Evolutionary conservation across 1,140 invertebrate species (phyloP).

Genomic region (Glomeris maerens): DNA sequence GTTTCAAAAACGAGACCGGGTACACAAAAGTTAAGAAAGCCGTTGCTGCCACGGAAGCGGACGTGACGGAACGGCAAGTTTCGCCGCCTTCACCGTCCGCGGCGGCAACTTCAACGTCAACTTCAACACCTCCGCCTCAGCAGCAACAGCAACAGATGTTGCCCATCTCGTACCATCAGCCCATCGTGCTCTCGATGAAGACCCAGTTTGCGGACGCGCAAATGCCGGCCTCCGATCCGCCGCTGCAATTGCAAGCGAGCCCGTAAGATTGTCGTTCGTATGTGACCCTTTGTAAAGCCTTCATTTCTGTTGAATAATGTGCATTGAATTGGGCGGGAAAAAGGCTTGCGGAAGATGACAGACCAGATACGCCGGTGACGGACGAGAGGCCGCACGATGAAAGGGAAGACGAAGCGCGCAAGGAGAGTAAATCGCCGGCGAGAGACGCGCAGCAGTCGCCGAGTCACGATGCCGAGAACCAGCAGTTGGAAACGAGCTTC

Average conservation of each 20-base stretch:
- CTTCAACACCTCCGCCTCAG: neutral
- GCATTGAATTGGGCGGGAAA: too few relatives aligned
- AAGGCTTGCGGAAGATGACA: constrained; percentile 3
- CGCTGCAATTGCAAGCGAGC: constrained; percentile 12
- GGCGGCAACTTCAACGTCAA: constrained; percentile 1
- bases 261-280: too few relatives aligned
- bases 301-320: too few relatives aligned
- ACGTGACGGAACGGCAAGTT: constrained; percentile 7
- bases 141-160: constrained; percentile 6
- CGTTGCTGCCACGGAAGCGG: constrained; percentile 8
- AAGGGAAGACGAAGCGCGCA: neutral
- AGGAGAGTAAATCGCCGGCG: too few relatives aligned
- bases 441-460: too few relatives aligned
- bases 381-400: constrained; percentile 15
- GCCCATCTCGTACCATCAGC: too few relatives aligned
- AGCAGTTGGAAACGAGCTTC: neutral
- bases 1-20: constrained; percentile 79
- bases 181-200: too few relatives aligned
- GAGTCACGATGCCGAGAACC: too few relatives aligned
- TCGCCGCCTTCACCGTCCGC: neutral
- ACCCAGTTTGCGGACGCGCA: constrained; percentile 1
- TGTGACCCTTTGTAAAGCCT: too few relatives aligned
- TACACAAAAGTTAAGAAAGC: constrained; percentile 39
- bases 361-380: constrained; percentile 17
- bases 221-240: constrained; percentile 3